Base-by-base conservation (phyloP, 2,888 invertebrate genomes). In the Nasonovia ribisnigri region DNA sequence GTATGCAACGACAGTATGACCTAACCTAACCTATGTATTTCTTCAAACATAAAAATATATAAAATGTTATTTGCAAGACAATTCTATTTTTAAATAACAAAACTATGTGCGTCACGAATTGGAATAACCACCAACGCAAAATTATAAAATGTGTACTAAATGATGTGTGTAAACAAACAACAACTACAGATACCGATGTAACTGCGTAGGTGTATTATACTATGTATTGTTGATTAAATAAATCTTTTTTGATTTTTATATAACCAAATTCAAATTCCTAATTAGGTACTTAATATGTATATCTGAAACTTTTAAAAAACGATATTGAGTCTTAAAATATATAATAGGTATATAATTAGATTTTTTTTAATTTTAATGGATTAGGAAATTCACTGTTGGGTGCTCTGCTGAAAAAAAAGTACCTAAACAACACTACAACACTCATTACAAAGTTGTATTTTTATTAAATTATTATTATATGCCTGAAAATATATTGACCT, bases 101-200 rank as follows among this genome's bases (percentile, higher is more conserved):
- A 13, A n/a, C 4, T 67, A 13, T n/a, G 60, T 67, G 60, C 60
- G n/a, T 67, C 60, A 67, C 13, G 11, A n/a, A 60, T n/a, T 60
- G n/a, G n/a, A n/a, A 67, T 67, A n/a, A n/a, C 60, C 60, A n/a
- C 60, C n/a, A 67, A 67, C n/a, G n/a, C n/a, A 67, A 67, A 67
- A n/a, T n/a, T n/a, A 67, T n/a, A 67, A 13, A n/a, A 67, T 67
- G n/a, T 67, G 60, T 67, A 67, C n/a, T n/a, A 67, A 67, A 67
- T n/a, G 3, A 10, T 67, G n/a, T 11, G 60, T 67, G 4, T 13
- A n/a, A 67, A n/a, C 29, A 60, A 60, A 29, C 60, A 11, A 29
- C 60, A 60, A 29, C 29, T 29, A 67, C 60, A 67, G 4, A n/a
- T 67, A 67, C 60, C 43, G 2, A 43, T 43, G 43, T 11, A 10